These are phyloP conservation scores for Ciona savignyi DNA, from an alignment of 23 tunicate species.

Conservation along the genomic window DNA sequence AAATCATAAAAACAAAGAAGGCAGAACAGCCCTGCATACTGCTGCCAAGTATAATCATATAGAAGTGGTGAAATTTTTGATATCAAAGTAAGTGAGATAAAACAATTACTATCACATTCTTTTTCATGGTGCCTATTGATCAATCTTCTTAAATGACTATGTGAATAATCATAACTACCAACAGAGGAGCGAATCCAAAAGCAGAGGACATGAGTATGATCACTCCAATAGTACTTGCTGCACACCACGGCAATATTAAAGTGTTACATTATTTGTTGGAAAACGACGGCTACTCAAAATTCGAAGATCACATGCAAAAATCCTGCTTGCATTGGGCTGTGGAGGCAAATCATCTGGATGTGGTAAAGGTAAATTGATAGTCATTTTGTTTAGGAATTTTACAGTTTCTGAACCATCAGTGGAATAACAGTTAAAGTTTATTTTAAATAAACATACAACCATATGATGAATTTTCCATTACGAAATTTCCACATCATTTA, in stretches of 20 bases:
- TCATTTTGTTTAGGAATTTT: no score
- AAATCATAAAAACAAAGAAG: conserved; percentile 4
- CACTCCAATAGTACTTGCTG: conserved; percentile 18
- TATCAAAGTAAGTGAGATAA: conserved; percentile 7
- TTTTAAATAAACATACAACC: no score
- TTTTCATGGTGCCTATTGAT: background rate
- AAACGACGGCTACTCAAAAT: background rate
- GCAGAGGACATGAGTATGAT: background rate
- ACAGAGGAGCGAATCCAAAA: conserved; percentile 15
- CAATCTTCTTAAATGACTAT: background rate
- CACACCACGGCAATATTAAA: conserved; percentile 4
- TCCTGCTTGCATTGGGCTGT: conserved; percentile 28
- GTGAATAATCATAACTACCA: background rate
- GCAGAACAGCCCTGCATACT: conserved; percentile 17
- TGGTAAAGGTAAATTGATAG: conserved; percentile 13
- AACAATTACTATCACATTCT: background rate
- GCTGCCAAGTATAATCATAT: conserved; percentile 16
- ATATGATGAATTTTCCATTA: no score
- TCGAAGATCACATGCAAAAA: conserved; percentile 8
- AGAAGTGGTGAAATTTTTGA: conserved; percentile 11
- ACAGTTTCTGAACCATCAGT: no score
- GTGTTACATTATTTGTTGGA: background rate
- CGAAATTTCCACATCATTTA: no score
- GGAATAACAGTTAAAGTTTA: no score
- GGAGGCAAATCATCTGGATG: background rate